These are phyloP conservation scores for Psittacus erithacus DNA, from an alignment of 2,113 vertebrate genomes.

Conservation along the genomic window DNA sequence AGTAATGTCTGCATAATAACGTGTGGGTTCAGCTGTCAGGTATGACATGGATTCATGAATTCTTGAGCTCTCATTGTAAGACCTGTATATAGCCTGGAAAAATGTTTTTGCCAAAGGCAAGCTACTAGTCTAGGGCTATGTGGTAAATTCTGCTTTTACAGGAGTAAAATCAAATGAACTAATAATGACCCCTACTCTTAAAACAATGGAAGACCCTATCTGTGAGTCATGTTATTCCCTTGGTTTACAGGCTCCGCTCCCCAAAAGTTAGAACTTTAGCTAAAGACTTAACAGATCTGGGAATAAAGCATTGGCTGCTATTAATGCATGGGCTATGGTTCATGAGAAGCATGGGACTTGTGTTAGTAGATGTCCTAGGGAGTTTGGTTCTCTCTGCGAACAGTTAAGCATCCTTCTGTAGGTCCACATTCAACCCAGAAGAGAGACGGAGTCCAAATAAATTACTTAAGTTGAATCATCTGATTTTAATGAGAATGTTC, in stretches of 20 bases:
- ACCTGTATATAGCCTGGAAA: not conserved
- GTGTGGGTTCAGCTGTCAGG: not conserved
- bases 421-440: not conserved
- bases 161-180: not conserved
- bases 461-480: not conserved
- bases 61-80: not conserved
- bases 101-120: not conserved
- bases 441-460: not conserved
- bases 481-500: not conserved
- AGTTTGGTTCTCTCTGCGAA: not conserved
- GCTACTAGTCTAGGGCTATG: not conserved
- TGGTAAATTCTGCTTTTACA: not conserved
- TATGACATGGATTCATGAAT: not conserved
- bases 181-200: not conserved
- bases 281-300: not conserved
- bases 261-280: not conserved
- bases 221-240: not conserved
- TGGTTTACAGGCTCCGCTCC: not conserved
- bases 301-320: not conserved
- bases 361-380: not conserved
- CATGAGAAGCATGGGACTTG: not conserved
- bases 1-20: not conserved
- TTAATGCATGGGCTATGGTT: not conserved
- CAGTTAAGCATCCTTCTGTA: not conserved
- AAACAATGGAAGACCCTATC: not conserved